Base-by-base conservation (phyloP, 2,888 invertebrate species). In the Myathropa florea region DNA sequence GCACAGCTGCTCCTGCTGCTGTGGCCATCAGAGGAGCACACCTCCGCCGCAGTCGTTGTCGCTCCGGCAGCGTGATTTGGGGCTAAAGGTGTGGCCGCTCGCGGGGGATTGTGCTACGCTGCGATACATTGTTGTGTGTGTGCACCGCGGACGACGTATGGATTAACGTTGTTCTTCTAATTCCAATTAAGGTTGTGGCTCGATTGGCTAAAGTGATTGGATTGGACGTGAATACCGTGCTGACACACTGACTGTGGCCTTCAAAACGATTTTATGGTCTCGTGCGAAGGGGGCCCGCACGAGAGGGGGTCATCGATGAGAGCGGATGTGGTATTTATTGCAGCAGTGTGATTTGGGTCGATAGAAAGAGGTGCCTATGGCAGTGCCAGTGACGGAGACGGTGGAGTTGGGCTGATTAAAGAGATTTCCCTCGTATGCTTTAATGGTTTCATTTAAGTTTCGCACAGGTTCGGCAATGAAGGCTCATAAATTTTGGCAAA, bases 241-340 rank as follows among this genome's bases (percentile, higher is more conserved):
- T 85, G 85, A 85, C 85, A 85, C 73, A 85, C 77, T 85, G 85
- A 85, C 85, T 85, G 83, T 86, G 86, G 82, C 82, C 86, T 82
- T 86, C 86, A 83, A 71, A 73, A 57, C 26, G 59, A 60, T 81
- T 84, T 82, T 75, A 65, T 76, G 53, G 78, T 53, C 77, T 71
- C 28, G 59, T 39, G 67, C 75, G 39, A 73, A 64, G 30, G 77
- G 64, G 21, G 78, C 36, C n/a, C 46, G 0, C 33, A 33, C 33
- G 57, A 28, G 67, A 63, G 72, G 21, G 64, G 53, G 60, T 63
- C 33, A 55, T 39, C 73, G 55, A 79, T 36, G 65, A 70, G 46
- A 46, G 46, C 64, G 73, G 78, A 78, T 70, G 68, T 78, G 21
- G 36, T 59, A 21, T 61, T 77, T 82, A 86, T 70, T 82, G 73